These are phyloP conservation scores for Notothenia coriiceps DNA, from an alignment of 2,113 vertebrate genomes.

Conservation along the genomic window DNA sequence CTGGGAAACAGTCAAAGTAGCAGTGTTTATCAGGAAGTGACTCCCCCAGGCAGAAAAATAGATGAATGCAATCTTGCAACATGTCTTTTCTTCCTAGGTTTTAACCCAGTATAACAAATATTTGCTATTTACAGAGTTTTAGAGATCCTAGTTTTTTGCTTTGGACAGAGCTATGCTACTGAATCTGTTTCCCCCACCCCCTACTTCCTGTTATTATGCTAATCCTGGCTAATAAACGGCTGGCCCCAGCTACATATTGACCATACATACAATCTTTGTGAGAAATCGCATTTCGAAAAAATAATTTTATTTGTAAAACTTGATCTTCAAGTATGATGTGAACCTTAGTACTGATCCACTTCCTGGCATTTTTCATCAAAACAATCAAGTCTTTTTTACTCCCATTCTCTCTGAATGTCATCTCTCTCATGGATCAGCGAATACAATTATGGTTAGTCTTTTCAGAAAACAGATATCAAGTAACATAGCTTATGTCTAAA, in stretches of 20 bases:
- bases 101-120: neutral
- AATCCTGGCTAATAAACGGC: neutral
- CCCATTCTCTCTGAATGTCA: slow-evolving; percentile 9
- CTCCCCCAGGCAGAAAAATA: neutral
- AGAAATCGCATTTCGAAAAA: neutral
- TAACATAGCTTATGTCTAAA: slow-evolving; percentile 53
- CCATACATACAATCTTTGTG: neutral
- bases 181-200: neutral
- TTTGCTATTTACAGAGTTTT: neutral
- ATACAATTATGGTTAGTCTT: slow-evolving; percentile 44
- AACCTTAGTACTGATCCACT: neutral
- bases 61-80: neutral
- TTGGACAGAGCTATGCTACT: neutral
- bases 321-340: neutral
- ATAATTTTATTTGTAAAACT: neutral
- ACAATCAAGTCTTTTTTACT: slow-evolving; percentile 17
- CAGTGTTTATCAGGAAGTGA: neutral
- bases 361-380: slow-evolving; percentile 26
- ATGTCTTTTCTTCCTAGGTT: neutral
- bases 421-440: slow-evolving; percentile 19
- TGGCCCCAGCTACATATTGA: neutral
- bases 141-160: neutral
- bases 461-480: slow-evolving; percentile 51
- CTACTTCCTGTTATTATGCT: neutral
- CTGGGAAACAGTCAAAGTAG: neutral